These are phyloP conservation scores for Eremophila alpestris DNA, from an alignment of 2,797 vertebrate genomes.

Conservation along the genomic window DNA sequence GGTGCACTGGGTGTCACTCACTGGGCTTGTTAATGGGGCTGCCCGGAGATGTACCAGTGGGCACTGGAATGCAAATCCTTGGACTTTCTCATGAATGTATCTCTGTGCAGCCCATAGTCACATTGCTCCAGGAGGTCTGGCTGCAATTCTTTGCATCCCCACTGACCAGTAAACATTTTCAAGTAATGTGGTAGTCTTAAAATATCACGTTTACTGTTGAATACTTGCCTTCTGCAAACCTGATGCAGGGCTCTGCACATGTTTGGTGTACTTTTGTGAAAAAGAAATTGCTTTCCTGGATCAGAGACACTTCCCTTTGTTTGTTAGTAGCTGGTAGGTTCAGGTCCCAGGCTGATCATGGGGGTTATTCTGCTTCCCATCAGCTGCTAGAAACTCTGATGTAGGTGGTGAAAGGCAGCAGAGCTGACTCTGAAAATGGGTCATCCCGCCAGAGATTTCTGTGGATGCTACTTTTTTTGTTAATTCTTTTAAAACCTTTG, in stretches of 20 bases:
- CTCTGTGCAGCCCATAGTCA: background rate
- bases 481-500: constrained; percentile 10
- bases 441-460: background rate
- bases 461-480: background rate
- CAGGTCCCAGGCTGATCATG: background rate
- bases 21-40: background rate
- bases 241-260: background rate
- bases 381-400: background rate
- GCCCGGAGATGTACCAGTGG: background rate
- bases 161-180: background rate
- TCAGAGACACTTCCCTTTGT: background rate
- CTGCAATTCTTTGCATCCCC: background rate
- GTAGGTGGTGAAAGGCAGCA: background rate
- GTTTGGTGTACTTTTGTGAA: background rate
- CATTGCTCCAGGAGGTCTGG: background rate
- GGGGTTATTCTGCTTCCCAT: background rate
- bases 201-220: background rate
- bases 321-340: background rate
- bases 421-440: background rate
- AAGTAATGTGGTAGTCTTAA: background rate
- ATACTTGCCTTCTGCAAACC: background rate
- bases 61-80: background rate
- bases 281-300: background rate
- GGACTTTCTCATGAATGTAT: rapidly evolving
- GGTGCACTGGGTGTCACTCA: background rate